Evolutionary conservation across 2,797 vertebrate genomes (phyloP).

Genomic region (Alauda arvensis): DNA sequence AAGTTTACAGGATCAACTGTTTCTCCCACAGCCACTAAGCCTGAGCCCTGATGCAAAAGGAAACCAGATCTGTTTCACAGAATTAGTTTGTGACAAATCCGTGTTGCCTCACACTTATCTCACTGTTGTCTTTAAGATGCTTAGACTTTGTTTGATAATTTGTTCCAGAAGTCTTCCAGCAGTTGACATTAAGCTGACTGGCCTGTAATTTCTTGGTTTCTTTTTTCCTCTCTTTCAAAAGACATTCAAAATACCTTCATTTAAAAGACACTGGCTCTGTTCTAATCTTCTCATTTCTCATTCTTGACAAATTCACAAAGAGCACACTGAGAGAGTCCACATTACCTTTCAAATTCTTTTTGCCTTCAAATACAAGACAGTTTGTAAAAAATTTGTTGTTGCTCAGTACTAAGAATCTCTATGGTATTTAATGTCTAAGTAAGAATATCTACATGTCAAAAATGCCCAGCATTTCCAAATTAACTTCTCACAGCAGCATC

Average conservation of each 20-base stretch:
- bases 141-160: conserved; percentile 9
- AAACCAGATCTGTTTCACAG: not conserved
- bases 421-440: not conserved
- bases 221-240: not conserved
- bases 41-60: not conserved
- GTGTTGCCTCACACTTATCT: conserved; percentile 1
- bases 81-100: conserved; percentile 20
- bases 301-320: not conserved
- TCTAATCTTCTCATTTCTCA: not conserved
- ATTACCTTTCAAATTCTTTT: not conserved
- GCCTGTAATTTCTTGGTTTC: not conserved
- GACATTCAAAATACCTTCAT: not conserved
- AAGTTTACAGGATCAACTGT: not conserved
- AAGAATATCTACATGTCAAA: not conserved
- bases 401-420: not conserved
- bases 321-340: not conserved
- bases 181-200: conserved; percentile 44
- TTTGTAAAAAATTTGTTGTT: not conserved
- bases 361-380: not conserved
- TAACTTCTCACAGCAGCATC: not conserved
- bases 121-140: not conserved
- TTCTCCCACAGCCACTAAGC: not conserved
- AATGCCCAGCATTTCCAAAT: not conserved
- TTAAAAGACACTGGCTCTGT: not conserved
- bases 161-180: not conserved